phyloP scores from a whole-genome alignment of 2,888 invertebrate species.

The Halocaridina rubra region DNA sequence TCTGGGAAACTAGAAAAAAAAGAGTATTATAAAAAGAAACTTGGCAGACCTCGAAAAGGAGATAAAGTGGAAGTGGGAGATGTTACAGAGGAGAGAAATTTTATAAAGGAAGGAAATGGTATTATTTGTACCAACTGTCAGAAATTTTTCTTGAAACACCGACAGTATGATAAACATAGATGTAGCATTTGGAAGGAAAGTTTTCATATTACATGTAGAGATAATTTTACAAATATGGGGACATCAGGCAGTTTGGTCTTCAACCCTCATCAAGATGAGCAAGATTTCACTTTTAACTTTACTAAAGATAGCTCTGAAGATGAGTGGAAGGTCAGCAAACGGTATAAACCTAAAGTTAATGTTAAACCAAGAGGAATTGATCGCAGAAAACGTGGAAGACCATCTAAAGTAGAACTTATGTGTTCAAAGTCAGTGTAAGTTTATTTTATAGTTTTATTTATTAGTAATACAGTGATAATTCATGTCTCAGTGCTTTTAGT shows the following conservation, averaged over 20 bases:
- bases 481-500: too few species aligned
- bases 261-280: too few species aligned
- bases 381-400: constrained; percentile 14
- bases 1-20: not conserved
- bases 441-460: too few species aligned
- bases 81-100: not conserved
- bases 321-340: constrained; percentile 11
- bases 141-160: constrained; percentile 13
- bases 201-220: not conserved
- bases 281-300: too few species aligned
- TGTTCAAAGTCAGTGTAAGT: not conserved
- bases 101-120: not conserved
- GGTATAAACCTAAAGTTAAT: constrained; percentile 1
- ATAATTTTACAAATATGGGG: constrained; percentile 4
- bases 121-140: constrained; percentile 10
- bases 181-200: constrained; percentile 16
- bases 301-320: not conserved
- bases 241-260: too few species aligned
- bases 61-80: not conserved
- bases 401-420: constrained; percentile 12
- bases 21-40: not conserved
- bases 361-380: not conserved
- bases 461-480: too few species aligned
- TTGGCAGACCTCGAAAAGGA: constrained; percentile 13
- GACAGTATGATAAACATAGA: constrained; percentile 33